Evolutionary conservation across 2,797 vertebrate genomes (phyloP).

Genomic region (Sardinella longiceps): DNA sequence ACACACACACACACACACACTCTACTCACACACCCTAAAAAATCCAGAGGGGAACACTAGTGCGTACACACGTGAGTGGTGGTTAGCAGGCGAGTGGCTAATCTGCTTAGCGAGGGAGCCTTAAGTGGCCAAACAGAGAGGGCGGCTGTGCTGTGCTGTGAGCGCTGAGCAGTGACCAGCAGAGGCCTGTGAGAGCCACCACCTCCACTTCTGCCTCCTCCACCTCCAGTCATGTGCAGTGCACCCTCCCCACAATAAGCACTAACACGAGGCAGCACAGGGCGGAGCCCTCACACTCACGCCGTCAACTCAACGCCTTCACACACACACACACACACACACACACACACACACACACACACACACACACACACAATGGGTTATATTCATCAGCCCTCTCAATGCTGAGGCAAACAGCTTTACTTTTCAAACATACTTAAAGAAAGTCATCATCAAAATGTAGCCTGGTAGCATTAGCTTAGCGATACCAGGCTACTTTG

Average conservation of each 20-base stretch:
- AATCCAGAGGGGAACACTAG: not conserved
- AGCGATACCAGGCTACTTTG: too few species aligned
- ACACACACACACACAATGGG: not conserved
- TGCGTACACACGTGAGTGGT: not conserved
- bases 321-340: not conserved
- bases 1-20: conserved; percentile 41
- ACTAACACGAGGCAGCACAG: not conserved
- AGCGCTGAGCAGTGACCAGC: not conserved
- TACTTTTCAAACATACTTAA: not conserved
- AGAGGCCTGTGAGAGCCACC: too few species aligned
- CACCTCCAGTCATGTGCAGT: conserved; percentile 10
- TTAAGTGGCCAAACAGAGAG: conserved; percentile 27
- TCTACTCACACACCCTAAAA: too few species aligned
- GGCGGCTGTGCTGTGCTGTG: too few species aligned
- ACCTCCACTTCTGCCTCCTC: conserved; percentile 23
- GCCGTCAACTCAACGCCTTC: not conserved
- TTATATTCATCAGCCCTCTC: not conserved
- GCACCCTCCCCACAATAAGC: not conserved
- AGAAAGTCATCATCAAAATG: not conserved
- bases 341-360: not conserved
- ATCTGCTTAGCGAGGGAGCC: conserved; percentile 45
- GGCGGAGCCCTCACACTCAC: not conserved
- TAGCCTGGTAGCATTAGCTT: not conserved
- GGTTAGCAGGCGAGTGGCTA: conserved; percentile 28
- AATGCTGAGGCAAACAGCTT: not conserved